These are phyloP conservation scores for Tursiops truncatus DNA, from an alignment of 2,113 vertebrate species.

Conservation along the genomic window DNA sequence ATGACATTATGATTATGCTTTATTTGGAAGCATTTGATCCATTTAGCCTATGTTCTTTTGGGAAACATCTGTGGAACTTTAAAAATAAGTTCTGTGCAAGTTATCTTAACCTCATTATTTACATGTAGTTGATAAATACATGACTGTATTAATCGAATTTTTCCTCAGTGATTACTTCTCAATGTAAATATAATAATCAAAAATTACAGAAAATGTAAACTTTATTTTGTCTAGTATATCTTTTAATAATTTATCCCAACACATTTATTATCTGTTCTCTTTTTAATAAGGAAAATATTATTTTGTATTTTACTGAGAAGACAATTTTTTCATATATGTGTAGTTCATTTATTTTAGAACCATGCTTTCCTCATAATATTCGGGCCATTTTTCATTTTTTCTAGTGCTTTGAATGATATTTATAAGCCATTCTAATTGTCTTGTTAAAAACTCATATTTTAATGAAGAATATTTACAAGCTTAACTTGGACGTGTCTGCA, in stretches of 20 bases:
- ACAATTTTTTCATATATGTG: background rate
- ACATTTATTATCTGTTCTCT: background rate
- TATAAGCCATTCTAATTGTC: background rate
- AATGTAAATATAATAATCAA: background rate
- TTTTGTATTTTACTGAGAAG: background rate
- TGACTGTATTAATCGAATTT: background rate
- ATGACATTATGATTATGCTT: background rate
- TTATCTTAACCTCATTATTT: background rate
- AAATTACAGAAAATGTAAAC: background rate
- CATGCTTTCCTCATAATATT: background rate
- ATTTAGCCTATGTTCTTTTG: background rate
- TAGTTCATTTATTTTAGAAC: background rate
- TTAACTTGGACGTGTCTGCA: background rate
- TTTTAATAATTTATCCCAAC: background rate
- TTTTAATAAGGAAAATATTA: background rate
- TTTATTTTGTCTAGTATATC: background rate
- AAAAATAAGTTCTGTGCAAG: background rate
- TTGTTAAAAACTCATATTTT: background rate
- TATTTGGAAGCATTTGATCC: background rate
- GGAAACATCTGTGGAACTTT: background rate
- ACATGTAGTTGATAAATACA: background rate
- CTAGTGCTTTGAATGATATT: background rate
- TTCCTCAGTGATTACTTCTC: background rate
- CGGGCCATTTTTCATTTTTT: background rate
- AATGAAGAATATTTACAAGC: background rate